Conservation (phyloP, 2,113 vertebrate species). For the Spizaetus ornatus region DNA sequence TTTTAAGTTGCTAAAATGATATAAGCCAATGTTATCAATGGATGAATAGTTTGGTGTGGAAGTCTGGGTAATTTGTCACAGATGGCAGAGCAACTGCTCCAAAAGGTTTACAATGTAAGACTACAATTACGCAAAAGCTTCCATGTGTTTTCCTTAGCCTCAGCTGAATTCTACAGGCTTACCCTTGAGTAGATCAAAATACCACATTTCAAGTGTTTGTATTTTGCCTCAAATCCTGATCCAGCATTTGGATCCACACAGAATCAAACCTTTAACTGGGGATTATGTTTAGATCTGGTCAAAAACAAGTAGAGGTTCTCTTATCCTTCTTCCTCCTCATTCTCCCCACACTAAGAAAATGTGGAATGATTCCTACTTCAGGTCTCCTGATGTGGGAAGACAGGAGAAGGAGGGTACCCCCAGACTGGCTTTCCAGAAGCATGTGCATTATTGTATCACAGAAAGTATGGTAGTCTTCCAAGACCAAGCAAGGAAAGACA, state of each 20-base stretch:
- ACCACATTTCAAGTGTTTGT: neutral
- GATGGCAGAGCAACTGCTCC: neutral
- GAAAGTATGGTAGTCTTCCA: neutral
- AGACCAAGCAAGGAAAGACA: neutral
- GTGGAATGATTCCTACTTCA: neutral
- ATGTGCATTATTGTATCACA: accelerated
- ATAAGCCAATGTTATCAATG: neutral
- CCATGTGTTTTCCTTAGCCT: neutral
- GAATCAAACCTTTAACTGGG: neutral
- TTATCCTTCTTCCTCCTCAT: neutral
- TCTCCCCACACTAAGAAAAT: neutral
- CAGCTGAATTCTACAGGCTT: neutral
- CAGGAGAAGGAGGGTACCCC: neutral
- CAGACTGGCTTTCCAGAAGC: neutral
- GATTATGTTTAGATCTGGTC: neutral
- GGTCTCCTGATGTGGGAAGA: neutral
- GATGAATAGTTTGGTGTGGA: neutral
- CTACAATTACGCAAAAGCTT: neutral
- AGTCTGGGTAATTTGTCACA: neutral
- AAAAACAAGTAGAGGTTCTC: neutral
- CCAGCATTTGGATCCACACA: neutral
- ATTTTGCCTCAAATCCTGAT: neutral
- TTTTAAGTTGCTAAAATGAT: neutral
- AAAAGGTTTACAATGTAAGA: neutral
- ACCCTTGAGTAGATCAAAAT: neutral